Conservation (phyloP, 2,888 invertebrate genomes). For the Norana najaformis region DNA sequence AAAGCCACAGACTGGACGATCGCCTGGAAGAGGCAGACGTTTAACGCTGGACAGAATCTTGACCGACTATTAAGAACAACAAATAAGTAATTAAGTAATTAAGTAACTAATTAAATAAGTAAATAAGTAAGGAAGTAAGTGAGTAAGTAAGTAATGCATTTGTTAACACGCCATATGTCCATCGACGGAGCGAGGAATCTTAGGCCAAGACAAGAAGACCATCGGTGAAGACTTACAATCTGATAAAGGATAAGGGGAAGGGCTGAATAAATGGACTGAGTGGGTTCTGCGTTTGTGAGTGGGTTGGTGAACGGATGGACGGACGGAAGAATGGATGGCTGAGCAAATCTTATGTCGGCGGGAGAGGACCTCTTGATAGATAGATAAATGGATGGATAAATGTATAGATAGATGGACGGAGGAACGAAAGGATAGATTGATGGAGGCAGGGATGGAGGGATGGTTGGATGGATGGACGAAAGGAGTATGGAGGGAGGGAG, state of each 20-base stretch:
- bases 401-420: too few species aligned
- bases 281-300: neutral
- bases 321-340: neutral
- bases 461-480: neutral
- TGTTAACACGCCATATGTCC: too few species aligned
- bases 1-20: neutral
- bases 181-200: too few species aligned
- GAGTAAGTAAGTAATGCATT: too few species aligned
- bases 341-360: too few species aligned
- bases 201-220: too few species aligned
- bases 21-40: neutral
- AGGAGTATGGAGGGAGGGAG: too few species aligned
- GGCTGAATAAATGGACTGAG: neutral
- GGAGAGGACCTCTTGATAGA: too few species aligned
- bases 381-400: too few species aligned
- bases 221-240: neutral
- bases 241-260: too few species aligned
- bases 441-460: neutral
- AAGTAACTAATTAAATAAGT: too few species aligned
- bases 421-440: neutral
- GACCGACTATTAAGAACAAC: neutral
- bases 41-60: neutral
- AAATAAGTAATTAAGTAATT: neutral
- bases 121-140: too few species aligned
- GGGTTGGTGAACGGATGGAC: neutral